Conservation (phyloP, 1,140 invertebrate species). For the Macrobrachium rosenbergii region DNA sequence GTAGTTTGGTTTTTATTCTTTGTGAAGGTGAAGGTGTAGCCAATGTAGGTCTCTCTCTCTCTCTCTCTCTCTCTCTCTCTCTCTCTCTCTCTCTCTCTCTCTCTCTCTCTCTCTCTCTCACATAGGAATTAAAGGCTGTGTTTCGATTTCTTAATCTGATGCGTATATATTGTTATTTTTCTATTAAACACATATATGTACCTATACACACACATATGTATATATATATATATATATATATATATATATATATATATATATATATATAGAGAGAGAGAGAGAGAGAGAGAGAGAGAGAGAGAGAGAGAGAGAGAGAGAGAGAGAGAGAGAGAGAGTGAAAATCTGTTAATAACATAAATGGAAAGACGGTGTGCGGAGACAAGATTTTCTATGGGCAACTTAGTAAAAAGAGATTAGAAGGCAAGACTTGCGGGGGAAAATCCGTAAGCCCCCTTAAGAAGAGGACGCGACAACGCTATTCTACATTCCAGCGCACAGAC, state of each 20-base stretch:
- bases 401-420: background rate
- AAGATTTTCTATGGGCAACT: background rate
- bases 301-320: no score
- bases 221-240: conserved; percentile 3
- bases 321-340: no score
- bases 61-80: background rate
- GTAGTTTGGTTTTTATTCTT: background rate
- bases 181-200: background rate
- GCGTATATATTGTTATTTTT: no score
- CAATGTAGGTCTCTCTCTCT: background rate
- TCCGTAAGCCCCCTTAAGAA: background rate
- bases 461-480: background rate
- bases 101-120: conserved; percentile 19
- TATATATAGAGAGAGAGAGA: conserved; percentile 3
- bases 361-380: no score
- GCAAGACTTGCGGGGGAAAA: background rate
- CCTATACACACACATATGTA: background rate
- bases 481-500: background rate
- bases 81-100: background rate
- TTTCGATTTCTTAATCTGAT: no score
- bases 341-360: no score
- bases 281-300: conserved; percentile 15
- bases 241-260: background rate
- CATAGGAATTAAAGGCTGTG: background rate
- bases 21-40: background rate